Percentiles rank a stretch among this genome's conserved stretches.
Conservation (phyloP, 2,797 vertebrate species). For the Chaunax sp. region DNA sequence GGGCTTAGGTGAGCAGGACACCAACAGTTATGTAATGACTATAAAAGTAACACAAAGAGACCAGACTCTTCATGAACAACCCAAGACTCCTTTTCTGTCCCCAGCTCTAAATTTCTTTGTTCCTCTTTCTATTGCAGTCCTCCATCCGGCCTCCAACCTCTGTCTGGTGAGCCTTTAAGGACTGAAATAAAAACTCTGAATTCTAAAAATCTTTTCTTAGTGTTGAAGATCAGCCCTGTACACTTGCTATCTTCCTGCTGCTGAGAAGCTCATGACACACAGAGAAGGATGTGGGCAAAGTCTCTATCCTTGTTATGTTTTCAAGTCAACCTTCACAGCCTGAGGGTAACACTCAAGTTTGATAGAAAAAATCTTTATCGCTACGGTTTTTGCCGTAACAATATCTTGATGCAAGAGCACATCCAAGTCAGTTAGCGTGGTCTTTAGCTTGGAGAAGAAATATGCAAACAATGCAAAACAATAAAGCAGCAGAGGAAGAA, state of each 20-base stretch:
- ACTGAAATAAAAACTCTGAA: constrained; percentile 33
- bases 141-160: constrained; percentile 19
- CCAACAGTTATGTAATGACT: constrained; percentile 38
- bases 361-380: constrained; percentile 7
- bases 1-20: too few relatives aligned
- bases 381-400: not conserved
- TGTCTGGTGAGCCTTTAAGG: constrained; percentile 34
- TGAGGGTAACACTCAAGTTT: constrained; percentile 6
- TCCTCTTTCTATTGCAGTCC: constrained; percentile 12
- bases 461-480: not conserved
- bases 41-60: constrained; percentile 13
- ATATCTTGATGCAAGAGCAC: constrained; percentile 4
- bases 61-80: constrained; percentile 4
- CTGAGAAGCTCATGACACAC: constrained; percentile 17
- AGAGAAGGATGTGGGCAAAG: constrained; percentile 7
- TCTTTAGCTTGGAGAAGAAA: not conserved
- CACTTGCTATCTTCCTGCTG: constrained; percentile 20
- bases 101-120: not conserved
- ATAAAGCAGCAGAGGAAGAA: not conserved
- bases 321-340: constrained; percentile 24
- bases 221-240: constrained; percentile 18
- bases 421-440: not conserved
- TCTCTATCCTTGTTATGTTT: constrained; percentile 22
- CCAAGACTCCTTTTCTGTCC: not conserved
- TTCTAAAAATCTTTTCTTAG: constrained; percentile 13